Percentiles rank a stretch among this genome's conserved stretches.
Conservation (phyloP, 1,140 invertebrate genomes). For the Schmidtea mediterranea region DNA sequence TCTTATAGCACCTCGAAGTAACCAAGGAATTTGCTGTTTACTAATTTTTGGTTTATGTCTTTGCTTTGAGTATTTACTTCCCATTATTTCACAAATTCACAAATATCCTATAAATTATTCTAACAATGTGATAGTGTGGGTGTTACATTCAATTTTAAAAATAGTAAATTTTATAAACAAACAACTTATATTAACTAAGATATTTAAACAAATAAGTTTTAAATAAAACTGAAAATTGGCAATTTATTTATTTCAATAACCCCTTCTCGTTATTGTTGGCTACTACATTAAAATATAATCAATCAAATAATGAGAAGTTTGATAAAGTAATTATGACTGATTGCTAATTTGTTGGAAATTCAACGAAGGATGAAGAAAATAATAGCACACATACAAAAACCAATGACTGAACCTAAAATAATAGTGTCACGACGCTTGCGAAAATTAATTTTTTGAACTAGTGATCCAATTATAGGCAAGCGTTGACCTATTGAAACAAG, state of each 20-base stretch:
- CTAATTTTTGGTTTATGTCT: constrained; percentile 5
- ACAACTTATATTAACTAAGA: too few relatives aligned
- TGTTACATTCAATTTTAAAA: too few relatives aligned
- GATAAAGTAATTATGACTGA: too few relatives aligned
- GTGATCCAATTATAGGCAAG: constrained; percentile 1
- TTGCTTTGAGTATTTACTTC: constrained; percentile 6
- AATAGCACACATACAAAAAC: constrained; percentile 1
- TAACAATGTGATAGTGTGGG: too few relatives aligned
- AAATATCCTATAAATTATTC: too few relatives aligned
- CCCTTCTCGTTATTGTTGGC: too few relatives aligned
- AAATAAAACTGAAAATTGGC: too few relatives aligned
- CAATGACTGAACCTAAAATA: neutral
- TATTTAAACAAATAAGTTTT: too few relatives aligned
- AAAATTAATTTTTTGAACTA: constrained; percentile 3
- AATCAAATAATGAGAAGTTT: too few relatives aligned
- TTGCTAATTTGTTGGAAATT: neutral
- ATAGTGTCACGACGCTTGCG: neutral
- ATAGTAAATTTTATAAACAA: too few relatives aligned
- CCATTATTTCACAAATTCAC: constrained; percentile 7
- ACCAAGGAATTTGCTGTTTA: constrained; percentile 8
- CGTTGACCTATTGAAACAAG: neutral
- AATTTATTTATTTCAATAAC: too few relatives aligned
- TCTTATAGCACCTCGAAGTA: constrained; percentile 8
- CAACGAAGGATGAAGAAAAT: neutral
- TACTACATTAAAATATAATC: too few relatives aligned